Percentiles rank a stretch among this genome's conserved stretches.
These are phyloP conservation scores for Archegozetes longisetosus DNA, from an alignment of 1,140 invertebrate species.

Conservation along the genomic window DNA sequence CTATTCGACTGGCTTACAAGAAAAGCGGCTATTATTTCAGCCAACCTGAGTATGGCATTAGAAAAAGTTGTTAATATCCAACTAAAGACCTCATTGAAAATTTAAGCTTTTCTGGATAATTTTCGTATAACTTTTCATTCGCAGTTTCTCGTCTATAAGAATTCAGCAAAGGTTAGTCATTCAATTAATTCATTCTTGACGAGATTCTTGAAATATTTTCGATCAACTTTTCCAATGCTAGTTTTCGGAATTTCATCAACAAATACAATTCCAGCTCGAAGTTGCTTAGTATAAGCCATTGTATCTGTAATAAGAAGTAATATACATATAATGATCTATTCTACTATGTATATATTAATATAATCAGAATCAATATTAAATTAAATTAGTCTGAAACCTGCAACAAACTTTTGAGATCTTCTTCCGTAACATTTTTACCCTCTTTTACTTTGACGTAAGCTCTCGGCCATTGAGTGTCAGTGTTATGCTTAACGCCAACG, in stretches of 20 bases:
- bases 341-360: no score
- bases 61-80: no score
- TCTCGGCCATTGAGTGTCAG: background rate
- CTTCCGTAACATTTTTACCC: background rate
- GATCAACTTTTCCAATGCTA: background rate
- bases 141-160: no score
- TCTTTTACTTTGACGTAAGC: background rate
- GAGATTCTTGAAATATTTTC: background rate
- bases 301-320: background rate
- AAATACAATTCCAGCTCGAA: background rate
- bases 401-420: background rate
- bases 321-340: no score
- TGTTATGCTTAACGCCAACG: background rate
- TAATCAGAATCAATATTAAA: background rate
- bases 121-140: no score
- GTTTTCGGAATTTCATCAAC: background rate
- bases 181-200: slow-evolving; percentile 1
- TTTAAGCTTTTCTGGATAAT: no score
- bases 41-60: no score
- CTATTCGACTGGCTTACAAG: no score
- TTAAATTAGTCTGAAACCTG: background rate
- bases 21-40: no score
- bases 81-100: no score
- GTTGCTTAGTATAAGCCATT: background rate
- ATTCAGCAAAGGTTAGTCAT: no score